phyloP scores from a whole-genome alignment of 2,888 invertebrate genomes.

The Eumacrocentrus americanus region DNA sequence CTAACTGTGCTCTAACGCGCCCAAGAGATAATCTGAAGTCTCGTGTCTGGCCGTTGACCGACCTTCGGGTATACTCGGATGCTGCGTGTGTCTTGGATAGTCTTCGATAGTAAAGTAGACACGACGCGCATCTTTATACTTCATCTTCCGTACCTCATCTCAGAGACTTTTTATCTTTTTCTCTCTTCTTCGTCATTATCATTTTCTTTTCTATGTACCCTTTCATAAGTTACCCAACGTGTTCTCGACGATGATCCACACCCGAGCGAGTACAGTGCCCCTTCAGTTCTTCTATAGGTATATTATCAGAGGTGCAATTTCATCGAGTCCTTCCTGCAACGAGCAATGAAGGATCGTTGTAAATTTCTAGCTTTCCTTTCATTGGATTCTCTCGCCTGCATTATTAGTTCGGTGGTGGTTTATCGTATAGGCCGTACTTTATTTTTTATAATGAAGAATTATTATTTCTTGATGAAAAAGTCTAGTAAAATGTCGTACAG shows the following conservation, averaged over 20 bases:
- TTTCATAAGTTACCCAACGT: background rate
- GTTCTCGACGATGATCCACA: background rate
- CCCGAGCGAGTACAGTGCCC: background rate
- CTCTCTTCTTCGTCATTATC: background rate
- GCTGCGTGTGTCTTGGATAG: background rate
- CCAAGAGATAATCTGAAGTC: background rate
- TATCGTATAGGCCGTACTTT: too few species aligned
- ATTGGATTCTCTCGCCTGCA: background rate
- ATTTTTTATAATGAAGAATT: too few species aligned
- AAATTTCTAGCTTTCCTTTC: background rate
- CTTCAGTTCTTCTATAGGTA: too few species aligned
- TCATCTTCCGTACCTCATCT: too few species aligned
- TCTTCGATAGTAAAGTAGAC: background rate
- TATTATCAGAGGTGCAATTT: background rate
- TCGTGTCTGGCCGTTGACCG: conserved; percentile 48
- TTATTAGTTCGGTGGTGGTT: background rate
- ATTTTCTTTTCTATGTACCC: background rate
- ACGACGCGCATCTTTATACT: background rate
- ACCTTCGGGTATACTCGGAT: conserved; percentile 38
- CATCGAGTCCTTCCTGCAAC: background rate
- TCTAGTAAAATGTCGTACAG: too few species aligned
- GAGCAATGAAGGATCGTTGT: background rate
- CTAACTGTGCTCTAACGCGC: background rate
- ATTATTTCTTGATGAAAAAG: too few species aligned
- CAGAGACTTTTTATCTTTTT: too few species aligned